Evolutionary conservation across 2,797 vertebrate species (phyloP).

Genomic region (Amazonetta brasiliensis): DNA sequence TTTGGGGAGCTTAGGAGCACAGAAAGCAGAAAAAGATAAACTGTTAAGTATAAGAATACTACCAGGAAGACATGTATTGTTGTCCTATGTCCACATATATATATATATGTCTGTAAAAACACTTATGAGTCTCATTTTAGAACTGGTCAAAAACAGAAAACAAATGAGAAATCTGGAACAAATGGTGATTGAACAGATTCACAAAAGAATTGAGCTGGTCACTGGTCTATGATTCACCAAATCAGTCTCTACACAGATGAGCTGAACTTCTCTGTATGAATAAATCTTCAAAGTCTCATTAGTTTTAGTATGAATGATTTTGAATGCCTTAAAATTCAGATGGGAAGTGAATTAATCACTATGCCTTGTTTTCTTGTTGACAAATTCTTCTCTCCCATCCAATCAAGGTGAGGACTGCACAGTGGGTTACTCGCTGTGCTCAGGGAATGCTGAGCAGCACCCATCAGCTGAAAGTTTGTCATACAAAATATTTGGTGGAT

Average conservation of each 20-base stretch:
- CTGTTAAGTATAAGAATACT: not conserved
- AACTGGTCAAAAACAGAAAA: not conserved
- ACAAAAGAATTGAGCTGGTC: not conserved
- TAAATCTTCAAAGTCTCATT: conserved; percentile 22
- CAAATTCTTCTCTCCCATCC: conserved; percentile 27
- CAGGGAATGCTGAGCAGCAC: conserved; percentile 19
- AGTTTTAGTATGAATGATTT: conserved; percentile 32
- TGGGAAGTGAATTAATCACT: conserved; percentile 33
- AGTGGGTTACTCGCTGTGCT: conserved; percentile 1
- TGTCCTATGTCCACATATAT: no score
- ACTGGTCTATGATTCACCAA: not conserved
- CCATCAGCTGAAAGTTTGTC: conserved; percentile 37
- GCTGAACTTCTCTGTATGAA: not conserved
- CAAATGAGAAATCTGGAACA: not conserved
- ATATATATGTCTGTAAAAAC: not conserved
- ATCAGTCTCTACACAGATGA: not conserved
- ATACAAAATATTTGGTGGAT: conserved; percentile 31
- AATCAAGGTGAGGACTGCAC: not conserved
- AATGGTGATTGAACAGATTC: not conserved
- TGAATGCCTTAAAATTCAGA: conserved; percentile 20
- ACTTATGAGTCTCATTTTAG: not conserved
- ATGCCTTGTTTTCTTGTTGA: conserved; percentile 43
- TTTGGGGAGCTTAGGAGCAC: not conserved
- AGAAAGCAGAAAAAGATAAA: not conserved
- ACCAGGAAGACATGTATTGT: not conserved